Conservation (phyloP, 2,113 vertebrate species). For the Nettapus auritus region DNA sequence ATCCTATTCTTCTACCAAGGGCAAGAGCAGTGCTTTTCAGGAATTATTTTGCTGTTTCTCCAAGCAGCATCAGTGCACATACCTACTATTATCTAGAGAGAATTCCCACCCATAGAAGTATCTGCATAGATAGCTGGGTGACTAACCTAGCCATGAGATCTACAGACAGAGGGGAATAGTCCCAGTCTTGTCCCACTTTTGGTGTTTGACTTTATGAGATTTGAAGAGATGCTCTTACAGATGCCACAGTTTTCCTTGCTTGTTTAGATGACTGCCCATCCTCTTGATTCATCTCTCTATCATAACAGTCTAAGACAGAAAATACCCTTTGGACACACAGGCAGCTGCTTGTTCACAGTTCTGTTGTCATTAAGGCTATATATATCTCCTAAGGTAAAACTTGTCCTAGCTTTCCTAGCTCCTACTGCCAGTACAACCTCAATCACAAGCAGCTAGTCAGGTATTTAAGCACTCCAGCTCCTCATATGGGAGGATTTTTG, state of each 20-base stretch:
- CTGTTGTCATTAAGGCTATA: neutral
- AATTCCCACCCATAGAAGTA: neutral
- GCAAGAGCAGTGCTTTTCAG: neutral
- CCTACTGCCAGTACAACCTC: neutral
- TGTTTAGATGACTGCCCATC: neutral
- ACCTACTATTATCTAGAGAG: neutral
- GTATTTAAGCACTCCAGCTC: neutral
- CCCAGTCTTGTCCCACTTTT: neutral
- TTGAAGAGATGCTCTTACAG: neutral
- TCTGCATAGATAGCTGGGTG: neutral
- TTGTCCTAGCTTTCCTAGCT: neutral
- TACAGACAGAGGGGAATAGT: neutral
- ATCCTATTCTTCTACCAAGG: neutral
- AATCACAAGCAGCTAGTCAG: neutral
- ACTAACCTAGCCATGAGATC: neutral
- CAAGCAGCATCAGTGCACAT: neutral
- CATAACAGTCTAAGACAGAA: neutral
- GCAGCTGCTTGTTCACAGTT: neutral
- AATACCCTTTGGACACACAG: neutral
- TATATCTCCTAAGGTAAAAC: neutral
- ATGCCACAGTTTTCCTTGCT: neutral
- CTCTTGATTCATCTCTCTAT: neutral
- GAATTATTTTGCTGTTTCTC: neutral
- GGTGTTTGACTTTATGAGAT: neutral
- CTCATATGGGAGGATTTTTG: neutral